Conservation (phyloP, 1,140 invertebrate species). For the Euwallacea fornicatus region DNA sequence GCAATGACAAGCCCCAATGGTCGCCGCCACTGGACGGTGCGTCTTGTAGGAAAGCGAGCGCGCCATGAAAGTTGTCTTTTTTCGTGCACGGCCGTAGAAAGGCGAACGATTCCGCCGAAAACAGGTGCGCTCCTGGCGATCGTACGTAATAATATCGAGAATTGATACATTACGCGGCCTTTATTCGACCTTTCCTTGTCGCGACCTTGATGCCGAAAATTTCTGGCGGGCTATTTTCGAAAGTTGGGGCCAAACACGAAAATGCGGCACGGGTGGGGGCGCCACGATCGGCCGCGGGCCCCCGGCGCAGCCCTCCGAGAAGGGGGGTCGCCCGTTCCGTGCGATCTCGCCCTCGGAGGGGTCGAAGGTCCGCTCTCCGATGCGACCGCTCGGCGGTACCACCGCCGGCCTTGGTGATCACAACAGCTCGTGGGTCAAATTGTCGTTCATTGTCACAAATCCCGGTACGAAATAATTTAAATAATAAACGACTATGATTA, state of each 20-base stretch:
- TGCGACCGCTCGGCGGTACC: too few relatives aligned
- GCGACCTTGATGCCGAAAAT: conserved; percentile 17
- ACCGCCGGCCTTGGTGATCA: neutral
- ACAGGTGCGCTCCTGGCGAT: conserved; percentile 19
- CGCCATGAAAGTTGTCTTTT: too few relatives aligned
- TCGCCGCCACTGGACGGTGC: too few relatives aligned
- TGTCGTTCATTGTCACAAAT: conserved; percentile 21
- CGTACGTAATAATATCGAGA: conserved; percentile 7
- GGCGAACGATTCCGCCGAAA: neutral
- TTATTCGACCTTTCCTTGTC: conserved; percentile 18
- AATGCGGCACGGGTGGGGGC: neutral
- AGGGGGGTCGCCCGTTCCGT: too few relatives aligned
- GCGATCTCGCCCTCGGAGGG: too few relatives aligned
- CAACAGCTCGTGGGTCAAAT: neutral
- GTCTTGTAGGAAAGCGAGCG: too few relatives aligned
- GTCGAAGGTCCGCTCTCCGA: too few relatives aligned
- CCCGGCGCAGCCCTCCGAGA: too few relatives aligned
- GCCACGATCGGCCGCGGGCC: too few relatives aligned
- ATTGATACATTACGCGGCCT: conserved; percentile 19
- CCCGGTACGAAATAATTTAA: conserved; percentile 39
- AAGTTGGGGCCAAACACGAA: conserved; percentile 7
- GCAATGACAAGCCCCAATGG: too few relatives aligned
- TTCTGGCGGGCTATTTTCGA: conserved; percentile 22
- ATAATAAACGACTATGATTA: conserved; percentile 29
- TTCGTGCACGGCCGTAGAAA: too few relatives aligned